Conservation (phyloP, 1,140 invertebrate species). For the Drosophila kepulauana region DNA sequence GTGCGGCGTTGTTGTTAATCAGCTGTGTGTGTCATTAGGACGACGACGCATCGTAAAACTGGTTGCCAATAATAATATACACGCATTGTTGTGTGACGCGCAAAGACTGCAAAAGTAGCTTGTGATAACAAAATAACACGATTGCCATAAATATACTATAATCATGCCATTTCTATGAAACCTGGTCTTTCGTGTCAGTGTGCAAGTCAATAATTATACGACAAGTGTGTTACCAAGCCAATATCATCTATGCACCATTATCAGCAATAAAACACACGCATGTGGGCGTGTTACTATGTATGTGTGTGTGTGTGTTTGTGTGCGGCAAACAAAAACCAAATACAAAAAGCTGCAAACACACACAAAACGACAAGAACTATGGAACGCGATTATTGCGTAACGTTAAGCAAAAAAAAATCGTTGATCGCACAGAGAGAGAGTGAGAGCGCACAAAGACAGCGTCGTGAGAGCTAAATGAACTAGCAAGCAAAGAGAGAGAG, state of each 20-base stretch:
- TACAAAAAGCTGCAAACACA: constrained; percentile 38
- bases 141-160: constrained; percentile 2
- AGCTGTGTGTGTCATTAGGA: constrained; percentile 50
- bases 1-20: constrained; percentile 19
- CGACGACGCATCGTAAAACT: constrained; percentile 34
- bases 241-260: constrained; percentile 35
- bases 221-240: constrained; percentile 56
- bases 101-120: neutral
- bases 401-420: constrained; percentile 52
- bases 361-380: constrained; percentile 39
- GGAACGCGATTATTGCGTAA: constrained; percentile 74
- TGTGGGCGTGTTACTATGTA: constrained; percentile 9
- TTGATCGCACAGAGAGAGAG: constrained; percentile 31
- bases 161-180: neutral
- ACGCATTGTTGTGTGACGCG: neutral
- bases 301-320: constrained; percentile 1
- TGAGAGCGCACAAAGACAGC: constrained; percentile 2
- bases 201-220: constrained; percentile 51
- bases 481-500: constrained; percentile 3
- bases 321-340: constrained; percentile 43
- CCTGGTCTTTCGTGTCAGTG: constrained; percentile 13
- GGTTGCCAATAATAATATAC: constrained; percentile 17
- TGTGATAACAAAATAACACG: constrained; percentile 8
- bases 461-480: constrained; percentile 27
- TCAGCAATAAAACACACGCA: constrained; percentile 40